Conservation (phyloP, 1,140 invertebrate species). For the Spodoptera frugiperda region DNA sequence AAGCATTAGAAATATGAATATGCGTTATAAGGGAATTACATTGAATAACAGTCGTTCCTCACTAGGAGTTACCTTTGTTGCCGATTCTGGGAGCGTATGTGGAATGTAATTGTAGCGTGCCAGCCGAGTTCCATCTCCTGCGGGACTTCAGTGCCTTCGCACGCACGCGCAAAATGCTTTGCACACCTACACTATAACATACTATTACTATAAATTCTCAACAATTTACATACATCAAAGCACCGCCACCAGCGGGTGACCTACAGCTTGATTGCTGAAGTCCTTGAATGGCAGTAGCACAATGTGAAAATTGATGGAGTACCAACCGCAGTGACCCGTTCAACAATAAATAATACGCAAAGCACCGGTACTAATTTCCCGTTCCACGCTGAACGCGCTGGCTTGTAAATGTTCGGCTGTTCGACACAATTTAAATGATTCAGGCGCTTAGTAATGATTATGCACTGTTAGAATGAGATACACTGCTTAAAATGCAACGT, state of each 20-base stretch:
- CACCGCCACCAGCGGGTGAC: slow-evolving; percentile 13
- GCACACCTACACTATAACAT: slow-evolving; percentile 22
- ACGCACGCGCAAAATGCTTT: slow-evolving; percentile 54
- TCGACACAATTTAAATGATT: slow-evolving; percentile 12
- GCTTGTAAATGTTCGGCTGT: slow-evolving; percentile 39
- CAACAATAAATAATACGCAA: slow-evolving; percentile 45
- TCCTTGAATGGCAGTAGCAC: slow-evolving; percentile 38
- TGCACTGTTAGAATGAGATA: slow-evolving; percentile 9
- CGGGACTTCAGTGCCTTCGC: slow-evolving; percentile 59
- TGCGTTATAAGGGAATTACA: slow-evolving; percentile 56
- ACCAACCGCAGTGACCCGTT: slow-evolving; percentile 35
- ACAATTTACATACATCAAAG: slow-evolving; percentile 38
- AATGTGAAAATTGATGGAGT: slow-evolving; percentile 41
- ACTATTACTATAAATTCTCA: slow-evolving; percentile 30
- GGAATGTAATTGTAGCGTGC: slow-evolving; percentile 72
- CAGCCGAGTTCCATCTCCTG: slow-evolving; percentile 58
- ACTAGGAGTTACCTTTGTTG: slow-evolving; percentile 59
- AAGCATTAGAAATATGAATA: slow-evolving; percentile 32
- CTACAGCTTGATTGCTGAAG: slow-evolving; percentile 33
- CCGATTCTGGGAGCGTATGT: slow-evolving; percentile 65
- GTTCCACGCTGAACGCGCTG: slow-evolving; percentile 18
- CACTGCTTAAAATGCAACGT: neutral
- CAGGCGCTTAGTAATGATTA: neutral
- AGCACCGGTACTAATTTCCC: slow-evolving; percentile 21
- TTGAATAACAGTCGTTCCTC: slow-evolving; percentile 60